Evolutionary conservation across 2,113 vertebrate genomes (phyloP), one percentile per base, ranked within the genome.

Genomic region (Elachura formosa): DNA sequence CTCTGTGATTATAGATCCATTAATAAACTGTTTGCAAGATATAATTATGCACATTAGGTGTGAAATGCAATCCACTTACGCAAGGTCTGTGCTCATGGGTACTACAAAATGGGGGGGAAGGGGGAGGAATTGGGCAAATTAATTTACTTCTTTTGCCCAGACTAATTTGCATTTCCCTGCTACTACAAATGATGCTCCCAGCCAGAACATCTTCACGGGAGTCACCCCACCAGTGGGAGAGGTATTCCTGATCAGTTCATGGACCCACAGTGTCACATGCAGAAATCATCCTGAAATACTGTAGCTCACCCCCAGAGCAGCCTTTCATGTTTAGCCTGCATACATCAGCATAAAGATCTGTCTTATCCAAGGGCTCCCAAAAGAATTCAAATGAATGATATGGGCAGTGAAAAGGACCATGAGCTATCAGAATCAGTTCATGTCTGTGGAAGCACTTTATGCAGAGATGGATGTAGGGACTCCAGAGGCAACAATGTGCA

Each of bases 1-100:
- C 74, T 38, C 89, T 74, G 5, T 93, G 79, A 96, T 96, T 94
- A 95, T 56, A 91, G 87, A 93, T 90, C 78, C 82, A 95, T 90
- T 90, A 90, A 94, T 96, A 85, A 96, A 93, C 80, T 72, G 46
- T 72, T 87, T 88, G 84, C 90, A 95, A 94, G 93, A 88, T 84
- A n/a, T 92, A 92, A 94, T 95, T 95, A 89, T 76, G 80, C 52
- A 71, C 78, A 96, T 87, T 46, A 87, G 89, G 71, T 61, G 48
- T 66, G 74, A 95, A 90, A 93, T 71, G 69, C 48, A 85, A 59
- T 77, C 85, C 26, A 38, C 81, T 90, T 91, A 49, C 5, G 40
- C 87, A 86, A 96, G 80, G 58, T 66, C 66, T 90, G 8, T 31
- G 67, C 51, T 89, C 54, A 63, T 12, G 64, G n/a, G 63, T 69